phyloP scores from a whole-genome alignment of 2,888 invertebrate genomes.

The Nebria salina region DNA sequence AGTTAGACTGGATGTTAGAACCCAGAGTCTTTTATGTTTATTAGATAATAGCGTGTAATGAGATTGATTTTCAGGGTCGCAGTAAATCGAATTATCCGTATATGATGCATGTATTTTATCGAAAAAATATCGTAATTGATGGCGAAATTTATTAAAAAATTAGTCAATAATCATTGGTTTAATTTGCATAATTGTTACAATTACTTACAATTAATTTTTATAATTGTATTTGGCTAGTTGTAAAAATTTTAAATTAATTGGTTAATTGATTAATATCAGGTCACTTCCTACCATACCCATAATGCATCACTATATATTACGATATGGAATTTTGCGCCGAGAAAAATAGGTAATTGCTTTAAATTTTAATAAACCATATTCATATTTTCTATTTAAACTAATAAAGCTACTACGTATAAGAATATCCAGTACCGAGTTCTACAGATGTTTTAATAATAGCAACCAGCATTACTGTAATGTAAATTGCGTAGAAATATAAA shows the following conservation, averaged over 20 bases:
- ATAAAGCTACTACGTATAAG: neutral
- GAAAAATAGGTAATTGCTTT: too few relatives aligned
- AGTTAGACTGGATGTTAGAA: neutral
- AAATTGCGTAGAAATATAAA: neutral
- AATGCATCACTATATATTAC: too few relatives aligned
- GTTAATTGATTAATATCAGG: too few relatives aligned
- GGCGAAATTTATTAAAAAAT: neutral
- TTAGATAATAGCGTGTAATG: conserved; percentile 16
- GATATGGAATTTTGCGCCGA: too few relatives aligned
- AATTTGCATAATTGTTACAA: too few relatives aligned
- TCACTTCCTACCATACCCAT: too few relatives aligned
- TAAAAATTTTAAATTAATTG: too few relatives aligned
- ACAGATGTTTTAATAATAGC: neutral
- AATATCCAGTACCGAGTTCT: neutral
- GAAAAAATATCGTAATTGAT: neutral
- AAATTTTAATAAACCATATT: too few relatives aligned
- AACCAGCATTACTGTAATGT: neutral
- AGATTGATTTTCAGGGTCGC: conserved; percentile 20
- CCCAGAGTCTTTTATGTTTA: neutral
- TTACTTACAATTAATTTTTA: too few relatives aligned
- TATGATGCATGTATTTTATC: neutral
- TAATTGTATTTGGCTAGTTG: too few relatives aligned
- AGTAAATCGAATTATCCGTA: neutral
- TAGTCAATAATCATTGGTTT: neutral
- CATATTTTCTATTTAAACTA: too few relatives aligned